Base-by-base conservation (phyloP, 2,113 vertebrate species). In the Vombatus ursinus region DNA sequence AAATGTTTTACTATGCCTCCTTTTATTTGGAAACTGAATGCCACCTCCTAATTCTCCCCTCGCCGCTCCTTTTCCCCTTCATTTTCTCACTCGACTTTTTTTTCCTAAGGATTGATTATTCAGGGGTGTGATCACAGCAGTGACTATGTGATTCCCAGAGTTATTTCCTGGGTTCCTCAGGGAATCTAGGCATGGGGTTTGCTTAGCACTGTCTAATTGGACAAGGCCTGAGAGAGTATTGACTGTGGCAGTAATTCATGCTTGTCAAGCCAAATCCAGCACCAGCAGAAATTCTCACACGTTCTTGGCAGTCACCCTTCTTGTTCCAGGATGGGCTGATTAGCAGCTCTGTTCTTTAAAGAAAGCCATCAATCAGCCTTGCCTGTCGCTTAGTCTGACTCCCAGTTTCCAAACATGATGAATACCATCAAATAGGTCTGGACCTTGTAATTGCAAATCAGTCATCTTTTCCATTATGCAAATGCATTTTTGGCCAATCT, bases 351-450 rank as follows among this genome's bases (percentile, higher is more conserved):
- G 25, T 50, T 52, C 77, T 97, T 97, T 97, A 94, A 95, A 97
- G 96, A 96, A 49, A 96, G 92, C 57, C 94, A 95, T 98, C 95
- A 96, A 90, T 98, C 96, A 97, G 9, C 54, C 57, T 26, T 90
- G 96, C 14, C 37, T 93, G 24, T 48, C 95, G 96, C 47, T 96
- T 57, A 90, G 48, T 1, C 90, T 93, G 95, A 95, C 91, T 97
- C 91, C 52, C 50, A 84, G n/a, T 96, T 97, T 97, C 94, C 93
- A 94, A 91, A 22, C 51, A 91, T 96, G 52, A 95, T 31, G 96
- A 77, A 77, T 50, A 51, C 31, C 90, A 2, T 68, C n/a, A 53
- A 47, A 8, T 4, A 89, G 22, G 3, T 53, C 8, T 94, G 14
- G 53, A 92, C 16, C 28, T 93, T 93, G 57, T 94, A 47, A n/a